These are phyloP conservation scores for Cataglyphis livida DNA, from an alignment of 2,888 invertebrate genomes.

Conservation along the genomic window DNA sequence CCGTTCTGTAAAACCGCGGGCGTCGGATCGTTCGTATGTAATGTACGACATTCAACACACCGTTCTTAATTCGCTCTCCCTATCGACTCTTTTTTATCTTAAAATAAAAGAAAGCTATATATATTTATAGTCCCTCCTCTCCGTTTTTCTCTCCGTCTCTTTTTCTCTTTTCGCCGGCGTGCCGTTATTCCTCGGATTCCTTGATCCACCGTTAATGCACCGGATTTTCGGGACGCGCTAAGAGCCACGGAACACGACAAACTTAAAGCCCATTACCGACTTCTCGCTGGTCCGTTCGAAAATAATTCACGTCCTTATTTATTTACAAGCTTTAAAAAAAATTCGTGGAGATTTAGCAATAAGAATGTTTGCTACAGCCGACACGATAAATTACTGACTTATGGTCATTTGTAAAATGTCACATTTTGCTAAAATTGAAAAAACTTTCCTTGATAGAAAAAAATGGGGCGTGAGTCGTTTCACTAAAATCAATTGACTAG, in stretches of 20 bases:
- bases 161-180: conserved; percentile 17
- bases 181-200: conserved; percentile 52
- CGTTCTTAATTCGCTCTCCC: conserved; percentile 64
- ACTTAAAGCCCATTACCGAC: conserved; percentile 33
- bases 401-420: not conserved
- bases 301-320: conserved; percentile 30
- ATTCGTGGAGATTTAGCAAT: not conserved
- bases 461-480: not conserved
- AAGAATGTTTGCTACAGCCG: not conserved
- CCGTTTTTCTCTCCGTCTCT: not conserved
- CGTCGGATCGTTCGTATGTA: conserved; percentile 63
- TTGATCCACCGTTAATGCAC: conserved; percentile 56
- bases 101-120: conserved; percentile 36
- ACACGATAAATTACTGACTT: not conserved
- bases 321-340: not conserved
- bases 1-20: conserved; percentile 83
- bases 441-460: not conserved
- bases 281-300: conserved; percentile 15
- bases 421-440: not conserved
- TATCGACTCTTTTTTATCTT: conserved; percentile 61
- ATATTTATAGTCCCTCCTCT: not conserved
- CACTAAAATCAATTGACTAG: not conserved
- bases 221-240: conserved; percentile 50
- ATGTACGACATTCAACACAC: conserved; percentile 71
- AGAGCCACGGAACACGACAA: conserved; percentile 42